phyloP scores from a whole-genome alignment of 2,888 invertebrate genomes.

The Cheilosia variabilis region DNA sequence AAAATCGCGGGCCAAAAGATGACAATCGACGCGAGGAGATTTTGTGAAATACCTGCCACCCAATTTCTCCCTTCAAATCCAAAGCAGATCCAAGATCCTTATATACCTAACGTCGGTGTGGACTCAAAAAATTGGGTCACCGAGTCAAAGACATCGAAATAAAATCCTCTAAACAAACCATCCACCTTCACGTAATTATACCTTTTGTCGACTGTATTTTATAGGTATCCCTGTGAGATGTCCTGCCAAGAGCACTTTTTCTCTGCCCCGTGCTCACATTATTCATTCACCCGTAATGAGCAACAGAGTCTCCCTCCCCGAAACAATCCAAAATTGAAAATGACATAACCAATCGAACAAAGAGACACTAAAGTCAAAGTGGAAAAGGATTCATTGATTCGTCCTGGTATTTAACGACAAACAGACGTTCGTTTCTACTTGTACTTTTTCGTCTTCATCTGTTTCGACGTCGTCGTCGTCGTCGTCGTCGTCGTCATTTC shows the following conservation, averaged over 20 bases:
- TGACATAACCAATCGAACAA: conserved; percentile 73
- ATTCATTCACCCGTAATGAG: conserved; percentile 69
- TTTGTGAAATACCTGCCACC: not conserved
- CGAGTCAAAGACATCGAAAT: conserved; percentile 14
- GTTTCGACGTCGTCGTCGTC: conserved; percentile 13
- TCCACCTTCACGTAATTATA: conserved; percentile 19
- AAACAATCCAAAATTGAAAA: conserved; percentile 70
- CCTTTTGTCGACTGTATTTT: conserved; percentile 38
- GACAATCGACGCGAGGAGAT: not conserved
- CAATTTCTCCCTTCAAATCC: not conserved
- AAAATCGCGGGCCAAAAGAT: no score
- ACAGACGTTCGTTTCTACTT: conserved; percentile 51
- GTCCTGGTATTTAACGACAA: conserved; percentile 73
- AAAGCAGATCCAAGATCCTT: not conserved
- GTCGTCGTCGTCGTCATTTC: conserved; percentile 50
- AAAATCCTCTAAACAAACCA: conserved; percentile 1
- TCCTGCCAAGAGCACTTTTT: conserved; percentile 26
- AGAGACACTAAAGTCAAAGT: conserved; percentile 57
- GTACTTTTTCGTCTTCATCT: conserved; percentile 9
- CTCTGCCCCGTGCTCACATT: conserved; percentile 27
- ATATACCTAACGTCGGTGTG: not conserved
- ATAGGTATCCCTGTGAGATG: not conserved
- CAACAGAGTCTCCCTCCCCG: conserved; percentile 26
- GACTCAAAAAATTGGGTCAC: conserved; percentile 14
- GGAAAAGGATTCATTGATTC: conserved; percentile 75